Conservation (phyloP, 1,140 invertebrate species). For the Zaprionus gabonicus region DNA sequence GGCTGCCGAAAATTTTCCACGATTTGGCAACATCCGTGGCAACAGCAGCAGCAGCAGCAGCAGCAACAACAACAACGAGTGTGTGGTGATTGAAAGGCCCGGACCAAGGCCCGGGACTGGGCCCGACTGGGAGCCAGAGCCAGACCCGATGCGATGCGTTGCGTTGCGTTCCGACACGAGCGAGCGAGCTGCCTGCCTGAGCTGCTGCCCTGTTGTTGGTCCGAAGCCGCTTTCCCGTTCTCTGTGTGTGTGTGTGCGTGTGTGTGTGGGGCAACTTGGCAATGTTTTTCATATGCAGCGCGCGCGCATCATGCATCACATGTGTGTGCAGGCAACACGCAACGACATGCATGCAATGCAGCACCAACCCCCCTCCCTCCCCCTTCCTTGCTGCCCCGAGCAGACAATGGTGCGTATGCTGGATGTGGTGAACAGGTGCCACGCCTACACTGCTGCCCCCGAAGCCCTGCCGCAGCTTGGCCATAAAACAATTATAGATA, state of each 20-base stretch:
- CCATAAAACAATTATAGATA: slow-evolving; percentile 45
- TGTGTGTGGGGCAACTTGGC: background rate
- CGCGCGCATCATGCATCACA: slow-evolving; percentile 53
- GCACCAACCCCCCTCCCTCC: too few species aligned
- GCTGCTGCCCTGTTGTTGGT: too few species aligned
- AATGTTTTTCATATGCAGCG: slow-evolving; percentile 38
- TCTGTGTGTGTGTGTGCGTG: background rate
- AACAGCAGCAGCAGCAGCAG: background rate
- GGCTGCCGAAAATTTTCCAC: slow-evolving; percentile 62
- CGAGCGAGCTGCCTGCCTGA: too few species aligned
- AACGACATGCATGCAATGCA: slow-evolving; percentile 19
- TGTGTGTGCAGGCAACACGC: slow-evolving; percentile 11
- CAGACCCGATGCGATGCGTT: background rate
- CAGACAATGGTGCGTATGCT: slow-evolving; percentile 22
- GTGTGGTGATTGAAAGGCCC: slow-evolving; percentile 40
- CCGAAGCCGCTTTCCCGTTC: slow-evolving; percentile 19
- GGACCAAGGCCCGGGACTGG: background rate
- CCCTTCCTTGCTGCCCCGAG: background rate
- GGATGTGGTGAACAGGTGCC: slow-evolving; percentile 25
- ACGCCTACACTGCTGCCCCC: slow-evolving; percentile 16
- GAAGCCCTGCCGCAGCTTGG: background rate
- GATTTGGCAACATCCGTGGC: slow-evolving; percentile 52
- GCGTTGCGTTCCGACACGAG: background rate
- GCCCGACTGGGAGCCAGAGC: background rate
- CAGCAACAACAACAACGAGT: slow-evolving; percentile 3